Base-by-base conservation (phyloP, 2,113 vertebrate genomes). In the Phalacrocorax carbo region DNA sequence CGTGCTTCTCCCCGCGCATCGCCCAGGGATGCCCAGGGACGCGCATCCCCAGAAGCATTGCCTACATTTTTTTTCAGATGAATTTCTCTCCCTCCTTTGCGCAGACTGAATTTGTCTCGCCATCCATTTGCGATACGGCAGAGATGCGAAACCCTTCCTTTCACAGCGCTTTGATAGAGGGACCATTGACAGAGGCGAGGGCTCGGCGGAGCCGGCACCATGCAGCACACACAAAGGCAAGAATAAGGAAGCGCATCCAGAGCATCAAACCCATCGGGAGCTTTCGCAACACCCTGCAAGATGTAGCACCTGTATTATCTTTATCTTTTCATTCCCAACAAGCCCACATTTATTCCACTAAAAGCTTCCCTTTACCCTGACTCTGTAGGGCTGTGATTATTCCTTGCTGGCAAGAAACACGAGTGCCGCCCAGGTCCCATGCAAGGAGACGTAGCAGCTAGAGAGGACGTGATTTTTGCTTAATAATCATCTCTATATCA, bases 81-180 rank as follows among this genome's bases (percentile, higher is more conserved):
- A 58, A 52, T n/a, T 46, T 25, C 25, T 25, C 25, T n/a, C 4
- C 19, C 44, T 71, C 29, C 13, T 57, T 26, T 10, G 38, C 7
- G 0, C 64, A 70, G 29, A 26, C 1, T n/a, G 29, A n/a, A 40
- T 78, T 21, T 15, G 46, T 12, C 23, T 40, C 8, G 0, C 0
- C 1, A 61, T n/a, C 54, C 55, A 6, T 30, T 51, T 40, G 61
- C 9, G 10, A 26, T 5, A 17, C 3, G 15, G 7, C 18, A 54
- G 44, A 66, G 15, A 54, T 26, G n/a, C 5, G 2, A 90, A 86
- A 11, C 54, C 17, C 15, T 83, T 76, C 52, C 75, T 84, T 72
- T 76, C 38, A 21, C 14, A 38, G 19, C 3, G 0, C 38, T 27
- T 76, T 55, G 44, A 40, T 15, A 60, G 34, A 40, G 12, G 1